Conservation (phyloP, 2,113 vertebrate genomes). For the Ginglymostoma cirratum region DNA sequence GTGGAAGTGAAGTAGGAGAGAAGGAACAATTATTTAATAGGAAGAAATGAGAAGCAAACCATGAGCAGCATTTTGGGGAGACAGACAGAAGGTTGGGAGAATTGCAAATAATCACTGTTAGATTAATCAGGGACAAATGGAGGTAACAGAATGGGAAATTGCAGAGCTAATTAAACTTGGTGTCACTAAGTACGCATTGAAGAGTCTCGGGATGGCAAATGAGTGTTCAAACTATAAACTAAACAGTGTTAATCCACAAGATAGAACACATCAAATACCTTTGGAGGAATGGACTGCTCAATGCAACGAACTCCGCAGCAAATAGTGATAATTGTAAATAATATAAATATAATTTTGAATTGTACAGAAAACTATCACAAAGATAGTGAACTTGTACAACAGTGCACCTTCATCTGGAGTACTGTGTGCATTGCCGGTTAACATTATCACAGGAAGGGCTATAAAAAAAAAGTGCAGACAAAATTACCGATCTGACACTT, state of each 20-base stretch:
- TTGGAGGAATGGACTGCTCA: background rate
- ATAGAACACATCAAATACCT: background rate
- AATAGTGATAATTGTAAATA: background rate
- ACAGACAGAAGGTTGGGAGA: background rate
- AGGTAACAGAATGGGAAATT: background rate
- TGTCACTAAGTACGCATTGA: background rate
- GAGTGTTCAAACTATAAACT: background rate
- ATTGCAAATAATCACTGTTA: background rate
- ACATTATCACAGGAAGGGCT: background rate
- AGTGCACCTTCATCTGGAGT: background rate
- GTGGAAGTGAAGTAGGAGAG: background rate
- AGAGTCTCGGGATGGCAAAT: background rate
- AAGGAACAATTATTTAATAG: background rate
- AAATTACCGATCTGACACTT: background rate
- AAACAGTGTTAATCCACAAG: background rate
- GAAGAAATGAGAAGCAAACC: background rate
- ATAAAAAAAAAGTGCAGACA: background rate
- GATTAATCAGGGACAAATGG: background rate
- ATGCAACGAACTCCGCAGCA: background rate
- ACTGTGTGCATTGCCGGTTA: background rate
- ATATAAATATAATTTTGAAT: background rate
- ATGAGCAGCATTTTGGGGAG: background rate
- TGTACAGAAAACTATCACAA: background rate
- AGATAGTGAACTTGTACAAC: background rate
- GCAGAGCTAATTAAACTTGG: background rate